Conservation (phyloP, 2,113 vertebrate genomes). For the Microtus richardsoni region DNA sequence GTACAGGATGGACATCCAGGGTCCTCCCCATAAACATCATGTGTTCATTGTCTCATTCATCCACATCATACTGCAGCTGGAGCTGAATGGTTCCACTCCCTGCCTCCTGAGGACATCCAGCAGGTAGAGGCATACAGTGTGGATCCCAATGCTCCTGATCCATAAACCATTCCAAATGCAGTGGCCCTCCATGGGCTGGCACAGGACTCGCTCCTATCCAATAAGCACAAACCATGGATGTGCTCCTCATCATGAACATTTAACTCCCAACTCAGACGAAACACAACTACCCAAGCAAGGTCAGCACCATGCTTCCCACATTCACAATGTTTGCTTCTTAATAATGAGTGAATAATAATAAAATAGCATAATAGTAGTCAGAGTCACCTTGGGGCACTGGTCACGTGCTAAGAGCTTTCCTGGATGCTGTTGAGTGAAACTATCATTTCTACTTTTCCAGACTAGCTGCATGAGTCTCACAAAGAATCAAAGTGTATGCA, state of each 20-base stretch:
- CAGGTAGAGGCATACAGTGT: not conserved
- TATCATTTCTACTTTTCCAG: constrained; percentile 19
- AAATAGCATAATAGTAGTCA: not conserved
- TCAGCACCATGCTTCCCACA: not conserved
- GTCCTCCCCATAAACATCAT: not conserved
- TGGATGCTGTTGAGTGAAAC: not conserved
- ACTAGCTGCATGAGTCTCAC: not conserved
- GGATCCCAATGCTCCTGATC: not conserved
- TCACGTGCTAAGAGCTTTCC: not conserved
- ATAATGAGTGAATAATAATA: not conserved
- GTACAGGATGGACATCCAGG: not conserved
- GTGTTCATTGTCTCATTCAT: not conserved
- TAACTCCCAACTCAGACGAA: not conserved
- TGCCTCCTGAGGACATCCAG: not conserved
- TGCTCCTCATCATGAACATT: not conserved
- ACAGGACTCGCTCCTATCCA: not conserved
- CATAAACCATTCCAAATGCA: not conserved
- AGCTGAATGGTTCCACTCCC: not conserved
- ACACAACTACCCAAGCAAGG: not conserved
- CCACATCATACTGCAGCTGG: constrained; percentile 19
- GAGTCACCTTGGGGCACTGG: not conserved
- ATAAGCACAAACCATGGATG: not conserved
- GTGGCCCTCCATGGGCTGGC: not conserved
- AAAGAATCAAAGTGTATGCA: not conserved
- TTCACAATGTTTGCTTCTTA: not conserved